Evolutionary conservation across 2,888 invertebrate species (phyloP), one percentile per base, ranked within the genome.

Genomic region (Desoria tigrina): DNA sequence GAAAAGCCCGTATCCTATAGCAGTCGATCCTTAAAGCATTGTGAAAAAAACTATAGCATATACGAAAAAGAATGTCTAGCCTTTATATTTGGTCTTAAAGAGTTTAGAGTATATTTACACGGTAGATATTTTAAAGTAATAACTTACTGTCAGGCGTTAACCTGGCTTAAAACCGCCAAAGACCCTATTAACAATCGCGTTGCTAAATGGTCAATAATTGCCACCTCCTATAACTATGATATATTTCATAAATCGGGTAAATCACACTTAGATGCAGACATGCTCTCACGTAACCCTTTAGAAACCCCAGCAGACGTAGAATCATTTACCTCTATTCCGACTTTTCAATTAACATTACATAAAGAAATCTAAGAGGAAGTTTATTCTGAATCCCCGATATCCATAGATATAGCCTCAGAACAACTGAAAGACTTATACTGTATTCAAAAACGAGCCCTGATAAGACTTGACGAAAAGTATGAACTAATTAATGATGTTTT

Each of bases 101-200:
- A 24, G 14, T 54, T 61, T 61, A 49, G 23, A 26, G 27, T 27
- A 3, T 61, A 61, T 26, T 32, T 61, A 6, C 54, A 61, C 54
- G 61, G 61, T 9, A 21, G 45, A 18, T 23, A 61, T 24, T 54
- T 61, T 42, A 42, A 3, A 28, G 37, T 61, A 9, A 27, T 26
- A 16, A 54, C 54, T 1, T 53, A 61, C 32, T 50, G 50, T 54
- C n/a, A 61, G 28, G 26, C 54, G 1, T 28, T 61, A 24, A 37
- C 51, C 23, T 42, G 61, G 2, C 18, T 61, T 2, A 26, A 50
- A 23, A 51, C 42, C 51, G 61, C 51, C 2, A 61, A 50, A 9
- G 50, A 28, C 16, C 16, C 27, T 9, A 53, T 54, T 42, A 32
- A 26, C 1, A 42, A 21, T 54, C 14, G 42, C 16, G 11, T 61